phyloP scores from a whole-genome alignment of 2,797 vertebrate species.

The Brotula barbata region DNA sequence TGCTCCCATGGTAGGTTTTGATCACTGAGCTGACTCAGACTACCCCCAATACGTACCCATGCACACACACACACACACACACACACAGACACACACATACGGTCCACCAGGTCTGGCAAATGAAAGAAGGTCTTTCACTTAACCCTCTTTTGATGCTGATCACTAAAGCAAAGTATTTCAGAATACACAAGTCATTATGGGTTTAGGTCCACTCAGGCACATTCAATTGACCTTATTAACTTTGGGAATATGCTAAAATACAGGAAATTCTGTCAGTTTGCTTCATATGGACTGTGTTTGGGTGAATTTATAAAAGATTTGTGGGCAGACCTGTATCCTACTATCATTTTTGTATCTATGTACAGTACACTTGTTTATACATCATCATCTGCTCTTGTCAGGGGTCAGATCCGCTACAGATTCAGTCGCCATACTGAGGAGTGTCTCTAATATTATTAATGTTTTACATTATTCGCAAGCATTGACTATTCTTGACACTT shows the following conservation, averaged over 20 bases:
- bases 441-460: too few species aligned
- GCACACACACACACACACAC: conserved; percentile 26
- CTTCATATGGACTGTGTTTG: conserved; percentile 4
- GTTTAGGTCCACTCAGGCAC: conserved; percentile 59
- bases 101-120: conserved; percentile 64
- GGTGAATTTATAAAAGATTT: conserved; percentile 1
- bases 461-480: too few species aligned
- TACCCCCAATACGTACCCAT: conserved; percentile 25
- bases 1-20: conserved; percentile 66
- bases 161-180: conserved; percentile 78
- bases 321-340: neutral
- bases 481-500: too few species aligned
- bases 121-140: conserved; percentile 83
- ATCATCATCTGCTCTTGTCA: too few species aligned
- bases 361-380: too few species aligned
- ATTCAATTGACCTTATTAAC: conserved; percentile 65
- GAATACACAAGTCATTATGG: conserved; percentile 72
- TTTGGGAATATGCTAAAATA: conserved; percentile 43
- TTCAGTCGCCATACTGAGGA: too few species aligned
- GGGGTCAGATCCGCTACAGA: too few species aligned
- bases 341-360: too few species aligned
- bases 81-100: conserved; percentile 26
- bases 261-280: neutral
- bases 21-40: conserved; percentile 72
- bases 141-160: conserved; percentile 75